Evolutionary conservation across 2,797 vertebrate genomes (phyloP).

Genomic region (Chromobotia macracanthus): DNA sequence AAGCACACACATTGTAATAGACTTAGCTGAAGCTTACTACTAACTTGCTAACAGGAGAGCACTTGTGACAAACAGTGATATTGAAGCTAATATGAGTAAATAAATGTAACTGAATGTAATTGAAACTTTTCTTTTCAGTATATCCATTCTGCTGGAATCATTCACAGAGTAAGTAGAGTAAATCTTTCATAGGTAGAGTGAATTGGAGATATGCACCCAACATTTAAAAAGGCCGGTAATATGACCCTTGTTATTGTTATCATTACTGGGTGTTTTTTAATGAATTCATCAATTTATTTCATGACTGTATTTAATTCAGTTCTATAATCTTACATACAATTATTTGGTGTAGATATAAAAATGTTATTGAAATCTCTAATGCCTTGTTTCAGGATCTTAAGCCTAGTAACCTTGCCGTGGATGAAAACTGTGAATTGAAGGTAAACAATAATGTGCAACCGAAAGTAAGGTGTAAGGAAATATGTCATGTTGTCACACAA

Average conservation of each 20-base stretch:
- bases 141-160: slow-evolving; percentile 84
- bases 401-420: slow-evolving; percentile 82
- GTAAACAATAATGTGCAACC: slow-evolving; percentile 58
- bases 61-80: background rate
- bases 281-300: background rate
- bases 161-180: slow-evolving; percentile 80
- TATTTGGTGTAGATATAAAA: background rate
- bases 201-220: background rate
- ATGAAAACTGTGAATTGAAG: slow-evolving; percentile 86
- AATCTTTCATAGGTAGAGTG: background rate
- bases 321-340: background rate
- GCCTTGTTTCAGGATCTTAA: slow-evolving; percentile 78
- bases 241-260: background rate
- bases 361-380: background rate
- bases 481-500: background rate
- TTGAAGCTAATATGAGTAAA: slow-evolving; percentile 11
- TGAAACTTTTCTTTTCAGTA: slow-evolving; percentile 71
- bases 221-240: background rate
- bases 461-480: background rate
- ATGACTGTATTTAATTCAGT: background rate
- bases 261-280: background rate
- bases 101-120: background rate
- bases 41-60: background rate
- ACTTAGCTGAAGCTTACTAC: background rate
- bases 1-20: background rate